These are phyloP conservation scores for Beris chalybata DNA, from an alignment of 2,888 invertebrate genomes.

Conservation along the genomic window DNA sequence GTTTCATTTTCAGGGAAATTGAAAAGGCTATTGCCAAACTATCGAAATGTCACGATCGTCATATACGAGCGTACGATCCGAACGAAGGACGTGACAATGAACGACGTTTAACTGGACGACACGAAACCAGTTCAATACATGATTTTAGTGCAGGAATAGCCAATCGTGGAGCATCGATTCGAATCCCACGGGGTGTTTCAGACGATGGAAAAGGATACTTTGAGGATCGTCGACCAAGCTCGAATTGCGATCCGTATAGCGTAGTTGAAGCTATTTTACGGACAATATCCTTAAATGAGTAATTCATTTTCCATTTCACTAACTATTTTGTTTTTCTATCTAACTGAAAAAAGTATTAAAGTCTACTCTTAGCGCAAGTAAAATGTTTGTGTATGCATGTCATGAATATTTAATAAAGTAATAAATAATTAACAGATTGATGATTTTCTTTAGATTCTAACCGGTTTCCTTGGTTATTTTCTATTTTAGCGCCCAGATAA, in stretches of 20 bases:
- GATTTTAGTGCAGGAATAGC: conserved; percentile 93
- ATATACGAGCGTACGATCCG: conserved; percentile 96
- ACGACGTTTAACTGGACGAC: conserved; percentile 89
- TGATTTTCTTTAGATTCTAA: too few relatives aligned
- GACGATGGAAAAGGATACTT: conserved; percentile 93
- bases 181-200: conserved; percentile 89
- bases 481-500: too few relatives aligned
- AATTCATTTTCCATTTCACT: not conserved
- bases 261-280: conserved; percentile 84
- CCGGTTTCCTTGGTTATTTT: too few relatives aligned
- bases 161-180: conserved; percentile 90
- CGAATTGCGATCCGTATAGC: conserved; percentile 90
- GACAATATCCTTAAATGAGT: conserved; percentile 74
- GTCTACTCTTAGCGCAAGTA: too few relatives aligned
- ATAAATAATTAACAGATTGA: too few relatives aligned
- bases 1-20: conserved; percentile 70
- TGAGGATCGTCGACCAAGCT: conserved; percentile 91
- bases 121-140: conserved; percentile 96
- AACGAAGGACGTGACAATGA: conserved; percentile 96
- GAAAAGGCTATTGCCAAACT: conserved; percentile 95
- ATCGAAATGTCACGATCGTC: conserved; percentile 86
- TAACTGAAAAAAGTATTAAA: too few relatives aligned
- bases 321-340: too few relatives aligned
- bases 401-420: too few relatives aligned
- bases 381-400: too few relatives aligned